Conservation (phyloP, 2,888 invertebrate genomes). For the Protophormia terraenovae region DNA sequence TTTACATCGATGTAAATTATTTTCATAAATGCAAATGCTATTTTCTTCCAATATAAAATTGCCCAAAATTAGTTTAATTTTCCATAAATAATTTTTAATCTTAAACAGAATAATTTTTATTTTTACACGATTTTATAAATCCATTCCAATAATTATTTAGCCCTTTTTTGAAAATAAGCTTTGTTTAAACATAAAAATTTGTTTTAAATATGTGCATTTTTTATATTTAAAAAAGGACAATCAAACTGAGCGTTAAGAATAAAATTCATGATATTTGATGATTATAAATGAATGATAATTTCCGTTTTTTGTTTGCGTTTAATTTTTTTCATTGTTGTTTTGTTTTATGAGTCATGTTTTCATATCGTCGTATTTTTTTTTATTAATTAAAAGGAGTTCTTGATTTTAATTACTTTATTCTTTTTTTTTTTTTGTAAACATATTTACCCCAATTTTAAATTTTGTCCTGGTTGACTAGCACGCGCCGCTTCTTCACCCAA, state of each 20-base stretch:
- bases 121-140: background rate
- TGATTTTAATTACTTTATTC: constrained; percentile 57
- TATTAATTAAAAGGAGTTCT: constrained; percentile 31
- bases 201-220: constrained; percentile 65
- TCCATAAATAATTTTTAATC: background rate
- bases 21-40: too few relatives aligned
- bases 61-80: too few relatives aligned
- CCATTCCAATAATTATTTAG: background rate
- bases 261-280: constrained; percentile 50
- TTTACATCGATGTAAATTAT: too few relatives aligned
- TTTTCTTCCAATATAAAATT: too few relatives aligned
- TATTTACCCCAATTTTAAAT: constrained; percentile 98
- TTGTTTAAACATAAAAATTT: background rate
- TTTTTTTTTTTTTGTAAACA: constrained; percentile 65
- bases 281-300: constrained; percentile 57
- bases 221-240: constrained; percentile 53
- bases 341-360: constrained; percentile 47
- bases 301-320: constrained; percentile 63
- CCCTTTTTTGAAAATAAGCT: background rate
- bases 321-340: constrained; percentile 21
- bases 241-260: constrained; percentile 67
- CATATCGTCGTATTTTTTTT: constrained; percentile 36
- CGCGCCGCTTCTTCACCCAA: constrained; percentile 98
- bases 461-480: constrained; percentile 90
- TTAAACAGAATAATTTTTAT: background rate